Percentiles rank a stretch among this genome's conserved stretches.
These are phyloP conservation scores for Acanthornis magna DNA, from an alignment of 2,797 vertebrate genomes.

Conservation along the genomic window DNA sequence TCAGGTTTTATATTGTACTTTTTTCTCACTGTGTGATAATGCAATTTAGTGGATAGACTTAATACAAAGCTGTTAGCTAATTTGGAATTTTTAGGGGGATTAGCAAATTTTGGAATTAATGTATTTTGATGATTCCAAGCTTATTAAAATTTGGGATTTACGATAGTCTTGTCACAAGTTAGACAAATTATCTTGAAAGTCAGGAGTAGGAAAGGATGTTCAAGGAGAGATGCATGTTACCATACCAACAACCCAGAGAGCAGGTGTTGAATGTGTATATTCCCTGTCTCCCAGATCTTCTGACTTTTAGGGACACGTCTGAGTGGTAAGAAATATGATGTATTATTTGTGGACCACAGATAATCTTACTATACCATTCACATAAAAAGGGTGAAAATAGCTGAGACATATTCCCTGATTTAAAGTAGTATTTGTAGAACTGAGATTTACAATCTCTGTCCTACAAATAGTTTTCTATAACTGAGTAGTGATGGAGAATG, in stretches of 20 bases:
- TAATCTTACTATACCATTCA: not conserved
- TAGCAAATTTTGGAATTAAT: not conserved
- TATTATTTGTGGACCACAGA: not conserved
- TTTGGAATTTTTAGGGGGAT: not conserved
- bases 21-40: not conserved
- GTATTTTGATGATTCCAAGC: not conserved
- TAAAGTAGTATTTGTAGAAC: not conserved
- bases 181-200: constrained; percentile 6
- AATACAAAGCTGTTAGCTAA: not conserved
- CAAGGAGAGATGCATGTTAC: constrained; percentile 19
- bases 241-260: not conserved
- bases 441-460: not conserved
- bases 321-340: not conserved
- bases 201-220: not conserved
- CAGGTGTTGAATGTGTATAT: not conserved
- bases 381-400: not conserved
- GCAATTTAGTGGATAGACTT: not conserved
- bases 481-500: not conserved
- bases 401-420: not conserved
- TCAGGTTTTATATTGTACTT: not conserved
- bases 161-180: not conserved
- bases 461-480: not conserved
- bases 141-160: constrained; percentile 11
- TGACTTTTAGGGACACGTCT: constrained; percentile 8
- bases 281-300: not conserved